phyloP scores from a whole-genome alignment of 64 coral and sea anemone species.

The Trachythela sp. region DNA sequence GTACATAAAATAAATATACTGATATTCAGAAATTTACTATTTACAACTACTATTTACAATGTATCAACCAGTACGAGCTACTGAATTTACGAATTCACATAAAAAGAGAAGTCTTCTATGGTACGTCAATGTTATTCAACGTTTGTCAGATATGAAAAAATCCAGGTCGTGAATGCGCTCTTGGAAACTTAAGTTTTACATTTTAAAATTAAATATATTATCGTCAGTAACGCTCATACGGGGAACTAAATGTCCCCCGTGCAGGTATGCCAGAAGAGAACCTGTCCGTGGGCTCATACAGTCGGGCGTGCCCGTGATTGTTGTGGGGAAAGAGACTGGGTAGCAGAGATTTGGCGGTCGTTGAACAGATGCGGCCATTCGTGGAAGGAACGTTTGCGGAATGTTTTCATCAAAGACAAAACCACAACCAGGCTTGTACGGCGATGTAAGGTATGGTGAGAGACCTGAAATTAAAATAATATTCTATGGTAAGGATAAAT shows the following conservation, averaged over 20 bases:
- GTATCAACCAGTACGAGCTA: not conserved
- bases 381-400: not conserved
- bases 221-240: not conserved
- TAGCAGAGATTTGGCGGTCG: not conserved
- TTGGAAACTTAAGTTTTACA: no score
- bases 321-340: not conserved
- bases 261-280: not conserved
- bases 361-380: not conserved
- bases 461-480: not conserved
- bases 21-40: not conserved
- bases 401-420: conserved; percentile 21
- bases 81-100: not conserved
- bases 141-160: no score
- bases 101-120: no score
- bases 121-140: no score
- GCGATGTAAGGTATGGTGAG: not conserved
- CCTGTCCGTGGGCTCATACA: conserved; percentile 2
- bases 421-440: conserved; percentile 11
- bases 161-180: no score
- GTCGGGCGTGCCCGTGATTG: not conserved
- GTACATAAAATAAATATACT: not conserved
- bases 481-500: not conserved
- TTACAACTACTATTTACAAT: not conserved
- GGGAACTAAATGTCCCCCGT: not conserved
- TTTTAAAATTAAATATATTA: not conserved